These are phyloP conservation scores for Xiphophorus birchmanni DNA, from an alignment of 2,797 vertebrate species.

Conservation along the genomic window DNA sequence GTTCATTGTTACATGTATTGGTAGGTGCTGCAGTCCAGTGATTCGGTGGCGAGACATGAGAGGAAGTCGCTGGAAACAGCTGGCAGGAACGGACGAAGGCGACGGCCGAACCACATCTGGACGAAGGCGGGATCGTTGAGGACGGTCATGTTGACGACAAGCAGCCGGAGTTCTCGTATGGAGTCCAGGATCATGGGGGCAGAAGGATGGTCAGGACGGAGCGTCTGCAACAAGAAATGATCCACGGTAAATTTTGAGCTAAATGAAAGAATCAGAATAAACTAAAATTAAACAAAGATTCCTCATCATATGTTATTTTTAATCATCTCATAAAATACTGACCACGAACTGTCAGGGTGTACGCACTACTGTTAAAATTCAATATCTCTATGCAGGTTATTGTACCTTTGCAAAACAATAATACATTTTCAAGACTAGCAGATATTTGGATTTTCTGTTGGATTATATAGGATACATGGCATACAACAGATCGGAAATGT, in stretches of 20 bases:
- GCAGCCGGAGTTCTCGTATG: conserved; percentile 68
- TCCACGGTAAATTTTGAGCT: background rate
- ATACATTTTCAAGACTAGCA: too few relatives aligned
- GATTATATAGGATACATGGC: too few relatives aligned
- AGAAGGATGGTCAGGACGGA: conserved; percentile 42
- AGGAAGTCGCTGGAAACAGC: conserved; percentile 68
- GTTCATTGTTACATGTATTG: conserved; percentile 67
- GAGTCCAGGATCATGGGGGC: conserved; percentile 62
- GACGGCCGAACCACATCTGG: conserved; percentile 66
- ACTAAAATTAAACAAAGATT: background rate
- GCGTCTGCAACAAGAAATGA: conserved; percentile 44
- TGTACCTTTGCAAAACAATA: too few relatives aligned
- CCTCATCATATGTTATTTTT: background rate
- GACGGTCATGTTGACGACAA: conserved; percentile 32
- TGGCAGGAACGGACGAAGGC: conserved; percentile 70
- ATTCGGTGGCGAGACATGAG: conserved; percentile 63
- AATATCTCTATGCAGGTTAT: too few relatives aligned
- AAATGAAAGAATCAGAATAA: background rate
- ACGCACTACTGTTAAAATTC: background rate
- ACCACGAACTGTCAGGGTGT: background rate
- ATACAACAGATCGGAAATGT: too few relatives aligned
- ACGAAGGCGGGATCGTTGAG: conserved; percentile 52
- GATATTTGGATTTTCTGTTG: too few relatives aligned
- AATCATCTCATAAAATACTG: background rate
- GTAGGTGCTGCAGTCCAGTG: conserved; percentile 70